A percentile compares a stretch with the other conserved stretches of the same genome.
Conservation (phyloP, 2,888 invertebrate species). For the Tanypteryx hageni region DNA sequence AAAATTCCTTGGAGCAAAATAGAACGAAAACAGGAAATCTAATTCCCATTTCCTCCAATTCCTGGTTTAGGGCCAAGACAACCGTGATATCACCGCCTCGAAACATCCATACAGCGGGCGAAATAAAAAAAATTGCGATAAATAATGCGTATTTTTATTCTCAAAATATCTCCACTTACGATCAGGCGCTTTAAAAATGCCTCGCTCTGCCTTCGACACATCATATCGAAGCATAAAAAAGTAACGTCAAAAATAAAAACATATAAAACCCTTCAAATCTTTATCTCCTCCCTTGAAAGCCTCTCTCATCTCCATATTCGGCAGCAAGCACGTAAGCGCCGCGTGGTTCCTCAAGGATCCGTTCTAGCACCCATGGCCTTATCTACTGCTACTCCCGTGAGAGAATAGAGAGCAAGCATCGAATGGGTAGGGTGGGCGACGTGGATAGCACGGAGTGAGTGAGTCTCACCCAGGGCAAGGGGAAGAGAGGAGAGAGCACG, state of each 20-base stretch:
- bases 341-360: constrained; percentile 48
- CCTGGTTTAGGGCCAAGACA: too few species aligned
- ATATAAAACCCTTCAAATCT: constrained; percentile 29
- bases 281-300: constrained; percentile 48
- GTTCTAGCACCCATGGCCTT: constrained; percentile 40
- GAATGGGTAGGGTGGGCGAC: background rate
- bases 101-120: background rate
- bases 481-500: background rate
- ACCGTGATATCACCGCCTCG: background rate
- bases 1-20: too few species aligned
- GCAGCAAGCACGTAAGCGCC: background rate
- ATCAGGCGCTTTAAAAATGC: background rate
- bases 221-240: constrained; percentile 13
- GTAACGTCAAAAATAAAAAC: constrained; percentile 17
- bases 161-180: constrained; percentile 12
- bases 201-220: background rate
- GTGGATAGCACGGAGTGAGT: constrained; percentile 7
- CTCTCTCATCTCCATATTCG: constrained; percentile 41
- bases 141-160: background rate
- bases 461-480: constrained; percentile 27
- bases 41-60: too few species aligned
- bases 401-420: background rate
- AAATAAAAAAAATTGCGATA: background rate
- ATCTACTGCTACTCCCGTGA: constrained; percentile 49
- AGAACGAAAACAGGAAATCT: too few species aligned